These are phyloP conservation scores for Phodopus roborovskii DNA, from an alignment of 2,113 vertebrate genomes.

Conservation along the genomic window DNA sequence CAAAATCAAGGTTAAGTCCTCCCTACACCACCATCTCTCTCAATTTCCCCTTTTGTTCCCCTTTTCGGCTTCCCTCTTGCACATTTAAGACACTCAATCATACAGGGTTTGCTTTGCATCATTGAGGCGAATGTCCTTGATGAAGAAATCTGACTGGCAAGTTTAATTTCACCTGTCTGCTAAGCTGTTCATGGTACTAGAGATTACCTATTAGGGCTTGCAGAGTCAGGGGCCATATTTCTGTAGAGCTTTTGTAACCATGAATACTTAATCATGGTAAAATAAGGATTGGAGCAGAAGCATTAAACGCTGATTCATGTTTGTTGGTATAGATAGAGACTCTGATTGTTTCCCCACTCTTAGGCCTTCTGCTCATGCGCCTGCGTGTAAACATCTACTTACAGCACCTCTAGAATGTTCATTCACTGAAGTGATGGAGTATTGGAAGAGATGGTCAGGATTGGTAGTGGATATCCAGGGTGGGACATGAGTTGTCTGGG, in stretches of 20 bases:
- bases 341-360: not conserved
- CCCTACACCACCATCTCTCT: accelerated
- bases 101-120: not conserved
- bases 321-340: not conserved
- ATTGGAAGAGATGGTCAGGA: not conserved
- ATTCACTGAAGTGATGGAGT: not conserved
- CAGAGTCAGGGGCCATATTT: accelerated
- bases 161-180: not conserved
- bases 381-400: not conserved
- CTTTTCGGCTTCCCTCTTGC: not conserved
- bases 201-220: not conserved
- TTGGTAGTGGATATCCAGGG: constrained; percentile 24
- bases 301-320: not conserved
- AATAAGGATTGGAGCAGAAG: not conserved
- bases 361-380: not conserved
- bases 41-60: no score
- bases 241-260: not conserved
- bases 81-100: not conserved
- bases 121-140: not conserved
- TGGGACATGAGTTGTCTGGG: constrained; percentile 17
- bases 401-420: not conserved
- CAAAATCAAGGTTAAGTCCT: not conserved
- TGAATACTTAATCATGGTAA: constrained; percentile 15
- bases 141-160: not conserved
- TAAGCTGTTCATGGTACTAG: not conserved